These are phyloP conservation scores for Nematolebias whitei DNA, from an alignment of 2,113 vertebrate species.

Conservation along the genomic window DNA sequence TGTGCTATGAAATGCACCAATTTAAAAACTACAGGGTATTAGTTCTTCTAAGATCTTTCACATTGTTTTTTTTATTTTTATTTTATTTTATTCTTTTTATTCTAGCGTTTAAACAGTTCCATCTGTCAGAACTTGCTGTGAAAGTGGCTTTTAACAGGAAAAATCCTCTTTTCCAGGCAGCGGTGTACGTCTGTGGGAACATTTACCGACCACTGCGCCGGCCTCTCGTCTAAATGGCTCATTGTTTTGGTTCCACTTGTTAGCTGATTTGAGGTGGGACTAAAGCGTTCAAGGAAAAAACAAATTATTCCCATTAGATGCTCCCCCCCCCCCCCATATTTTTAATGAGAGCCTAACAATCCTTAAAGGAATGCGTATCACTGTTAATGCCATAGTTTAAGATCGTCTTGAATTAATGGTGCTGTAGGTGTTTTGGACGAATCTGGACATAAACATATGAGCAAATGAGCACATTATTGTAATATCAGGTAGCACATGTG, in stretches of 20 bases:
- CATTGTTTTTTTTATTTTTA: background rate
- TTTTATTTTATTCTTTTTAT: no score
- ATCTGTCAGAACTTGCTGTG: background rate
- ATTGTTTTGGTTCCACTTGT: conserved; percentile 61
- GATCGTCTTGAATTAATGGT: no score
- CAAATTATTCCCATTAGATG: conserved; percentile 30
- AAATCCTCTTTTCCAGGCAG: conserved; percentile 29
- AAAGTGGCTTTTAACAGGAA: conserved; percentile 30
- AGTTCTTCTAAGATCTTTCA: conserved; percentile 15
- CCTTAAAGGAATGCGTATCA: no score
- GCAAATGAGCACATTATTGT: no score
- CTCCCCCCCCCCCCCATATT: no score
- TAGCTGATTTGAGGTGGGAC: conserved; percentile 58
- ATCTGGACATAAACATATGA: no score
- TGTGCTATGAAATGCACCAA: no score
- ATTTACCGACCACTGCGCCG: conserved; percentile 41
- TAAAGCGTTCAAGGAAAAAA: conserved; percentile 38
- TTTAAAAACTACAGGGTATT: conserved; percentile 26
- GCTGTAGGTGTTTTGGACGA: no score
- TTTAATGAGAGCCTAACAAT: background rate
- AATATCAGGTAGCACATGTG: no score
- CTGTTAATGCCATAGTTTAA: no score
- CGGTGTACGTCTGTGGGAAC: conserved; percentile 36
- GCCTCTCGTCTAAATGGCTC: conserved; percentile 59
- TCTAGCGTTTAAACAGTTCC: no score